A percentile compares a stretch with the other conserved stretches of the same genome.
These are phyloP conservation scores for Danio kyathit DNA, from an alignment of 2,797 vertebrate species.

Conservation along the genomic window DNA sequence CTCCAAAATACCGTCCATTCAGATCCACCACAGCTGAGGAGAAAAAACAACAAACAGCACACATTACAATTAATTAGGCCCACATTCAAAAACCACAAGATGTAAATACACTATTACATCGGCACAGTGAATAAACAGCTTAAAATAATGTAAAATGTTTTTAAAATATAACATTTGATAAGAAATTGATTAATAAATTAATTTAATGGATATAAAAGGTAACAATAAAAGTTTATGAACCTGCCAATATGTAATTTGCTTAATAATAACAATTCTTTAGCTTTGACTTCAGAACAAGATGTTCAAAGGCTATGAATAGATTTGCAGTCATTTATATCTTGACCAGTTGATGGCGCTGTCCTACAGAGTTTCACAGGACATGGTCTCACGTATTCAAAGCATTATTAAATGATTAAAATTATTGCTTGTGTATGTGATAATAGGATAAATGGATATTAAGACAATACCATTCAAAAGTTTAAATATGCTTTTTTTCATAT, in stretches of 20 bases:
- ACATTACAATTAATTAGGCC: conserved; percentile 1
- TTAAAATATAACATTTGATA: neutral
- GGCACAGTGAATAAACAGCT: neutral
- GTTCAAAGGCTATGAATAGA: neutral
- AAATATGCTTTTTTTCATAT: neutral
- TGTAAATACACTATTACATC: neutral
- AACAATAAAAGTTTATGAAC: neutral
- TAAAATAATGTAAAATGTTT: neutral
- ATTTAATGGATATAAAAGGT: neutral
- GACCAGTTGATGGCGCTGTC: conserved; percentile 20
- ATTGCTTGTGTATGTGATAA: neutral
- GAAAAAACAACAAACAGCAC: conserved; percentile 24
- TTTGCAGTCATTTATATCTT: neutral
- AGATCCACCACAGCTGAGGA: conserved; percentile 94
- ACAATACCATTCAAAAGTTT: neutral
- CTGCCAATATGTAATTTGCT: neutral
- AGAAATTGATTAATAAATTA: neutral
- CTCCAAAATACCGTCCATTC: conserved; percentile 96
- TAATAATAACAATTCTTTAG: too few relatives aligned
- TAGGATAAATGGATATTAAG: neutral
- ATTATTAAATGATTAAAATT: too few relatives aligned
- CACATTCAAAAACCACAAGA: neutral
- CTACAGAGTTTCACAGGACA: neutral
- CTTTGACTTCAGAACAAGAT: neutral
- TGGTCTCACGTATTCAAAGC: neutral